A percentile compares a stretch with the other conserved stretches of the same genome.
Conservation (phyloP, 1,140 invertebrate genomes). For the Pseudomyrmex dendroicus region DNA sequence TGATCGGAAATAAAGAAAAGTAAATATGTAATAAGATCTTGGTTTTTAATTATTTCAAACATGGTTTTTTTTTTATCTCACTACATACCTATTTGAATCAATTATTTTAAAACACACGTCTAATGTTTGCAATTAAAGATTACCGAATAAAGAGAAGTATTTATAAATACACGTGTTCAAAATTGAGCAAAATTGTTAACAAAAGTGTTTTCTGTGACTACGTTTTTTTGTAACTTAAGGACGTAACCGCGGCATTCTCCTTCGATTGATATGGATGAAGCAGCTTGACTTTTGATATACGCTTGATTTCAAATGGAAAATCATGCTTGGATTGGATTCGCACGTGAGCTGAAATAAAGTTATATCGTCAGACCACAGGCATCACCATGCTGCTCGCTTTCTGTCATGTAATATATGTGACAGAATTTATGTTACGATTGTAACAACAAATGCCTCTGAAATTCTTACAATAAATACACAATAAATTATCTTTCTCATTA, state of each 20-base stretch:
- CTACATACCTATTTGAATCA: not conserved
- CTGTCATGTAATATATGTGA: conserved; percentile 61
- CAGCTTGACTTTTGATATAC: conserved; percentile 82
- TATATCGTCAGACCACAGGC: conserved; percentile 63
- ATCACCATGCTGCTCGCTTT: conserved; percentile 13
- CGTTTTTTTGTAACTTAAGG: conserved; percentile 53
- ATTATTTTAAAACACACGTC: not conserved
- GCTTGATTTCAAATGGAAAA: conserved; percentile 85
- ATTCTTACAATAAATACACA: not conserved
- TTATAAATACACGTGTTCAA: no score
- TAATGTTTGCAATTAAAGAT: not conserved
- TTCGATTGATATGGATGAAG: conserved; percentile 85
- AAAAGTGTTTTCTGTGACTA: conserved; percentile 47
- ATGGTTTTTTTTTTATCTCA: not conserved
- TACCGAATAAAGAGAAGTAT: not conserved
- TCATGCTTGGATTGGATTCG: conserved; percentile 83
- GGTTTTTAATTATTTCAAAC: not conserved
- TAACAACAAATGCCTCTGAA: conserved; percentile 23
- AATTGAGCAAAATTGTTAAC: no score
- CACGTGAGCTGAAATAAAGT: conserved; percentile 83
- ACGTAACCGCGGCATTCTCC: conserved; percentile 45
- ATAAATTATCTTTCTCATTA: not conserved
- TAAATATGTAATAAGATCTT: conserved; percentile 9
- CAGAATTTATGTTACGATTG: conserved; percentile 60
- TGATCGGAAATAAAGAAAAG: not conserved